phyloP scores from a whole-genome alignment of 2,888 invertebrate genomes.

The Torymus texanus region DNA sequence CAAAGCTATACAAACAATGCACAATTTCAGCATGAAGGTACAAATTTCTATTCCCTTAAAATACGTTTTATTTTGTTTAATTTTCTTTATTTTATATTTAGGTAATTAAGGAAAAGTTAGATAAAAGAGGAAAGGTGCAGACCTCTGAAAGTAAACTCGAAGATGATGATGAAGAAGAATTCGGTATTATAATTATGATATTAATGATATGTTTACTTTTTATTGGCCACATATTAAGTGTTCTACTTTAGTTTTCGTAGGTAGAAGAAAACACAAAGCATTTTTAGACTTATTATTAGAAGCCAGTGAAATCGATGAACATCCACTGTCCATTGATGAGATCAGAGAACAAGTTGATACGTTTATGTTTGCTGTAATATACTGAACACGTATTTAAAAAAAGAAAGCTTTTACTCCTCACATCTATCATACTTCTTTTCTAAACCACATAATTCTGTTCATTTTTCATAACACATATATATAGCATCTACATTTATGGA shows the following conservation, averaged over 20 bases:
- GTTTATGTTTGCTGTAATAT: slow-evolving; percentile 82
- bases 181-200: slow-evolving; percentile 6
- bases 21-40: slow-evolving; percentile 60
- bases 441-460: too few relatives aligned
- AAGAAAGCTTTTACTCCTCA: too few relatives aligned
- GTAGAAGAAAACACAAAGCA: slow-evolving; percentile 80
- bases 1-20: slow-evolving; percentile 57
- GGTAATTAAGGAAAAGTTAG: slow-evolving; percentile 17
- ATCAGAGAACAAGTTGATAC: slow-evolving; percentile 85
- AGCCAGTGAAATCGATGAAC: slow-evolving; percentile 78
- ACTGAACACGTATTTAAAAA: too few relatives aligned
- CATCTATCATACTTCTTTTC: too few relatives aligned
- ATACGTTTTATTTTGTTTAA: too few relatives aligned
- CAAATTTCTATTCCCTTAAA: neutral
- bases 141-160: neutral
- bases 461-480: too few relatives aligned
- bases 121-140: neutral
- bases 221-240: too few relatives aligned
- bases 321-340: slow-evolving; percentile 78
- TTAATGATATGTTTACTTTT: neutral
- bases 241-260: slow-evolving; percentile 61
- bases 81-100: neutral
- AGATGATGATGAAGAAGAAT: slow-evolving; percentile 11
- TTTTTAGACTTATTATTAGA: slow-evolving; percentile 83
- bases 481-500: too few relatives aligned